Base-by-base conservation (phyloP, 1,140 invertebrate species). In the Aphelenchoides fujianensis region DNA sequence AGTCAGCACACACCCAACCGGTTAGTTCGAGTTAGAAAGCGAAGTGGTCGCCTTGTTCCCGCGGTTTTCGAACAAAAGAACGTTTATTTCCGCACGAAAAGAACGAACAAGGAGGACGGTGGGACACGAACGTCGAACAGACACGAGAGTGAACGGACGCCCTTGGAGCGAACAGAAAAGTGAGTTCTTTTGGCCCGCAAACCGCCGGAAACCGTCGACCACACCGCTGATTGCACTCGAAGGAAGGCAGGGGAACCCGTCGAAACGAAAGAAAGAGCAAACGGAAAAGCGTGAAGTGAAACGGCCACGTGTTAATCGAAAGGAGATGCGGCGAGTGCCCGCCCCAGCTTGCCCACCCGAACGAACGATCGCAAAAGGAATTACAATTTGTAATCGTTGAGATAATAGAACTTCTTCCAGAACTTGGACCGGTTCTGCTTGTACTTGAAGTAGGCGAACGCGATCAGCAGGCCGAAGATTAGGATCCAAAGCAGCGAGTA, bases 311-410 rank as follows among this genome's bases (percentile, higher is more conserved):
- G n/a, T n/a, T n/a, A n/a, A n/a, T n/a, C n/a, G 23, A 48, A 12
- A 48, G 12, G 23, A 48, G 12, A 23, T 48, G 23, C 41, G 23
- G 12, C 41, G 23, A 48, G 23, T 23, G 23, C 23, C 23, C 23
- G 12, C 23, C 12, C 41, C 41, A n/a, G n/a, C 23, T 12, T 48
- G 23, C 41, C 41, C 41, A 12, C 41, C 12, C 12, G 23, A 48
- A 12, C 41, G 12, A 48, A 12, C 23, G 37, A 61, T 27, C 28
- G n/a, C n/a, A 61, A 27, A 30, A 61, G 37, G 37, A 61, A 61
- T 79, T 77, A 82, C 81, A 82, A 55, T 79, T 82, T 82, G 73
- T 84, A 82, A 71, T 82, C 81, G 72, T n/a, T n/a, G n/a, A n/a
- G n/a, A n/a, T 81, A 82, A 69, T 82, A 82, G 70, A 82, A 82